Evolutionary conservation across 2,113 vertebrate genomes (phyloP), one percentile per base, ranked within the genome.

Genomic region (Blennius ocellaris): DNA sequence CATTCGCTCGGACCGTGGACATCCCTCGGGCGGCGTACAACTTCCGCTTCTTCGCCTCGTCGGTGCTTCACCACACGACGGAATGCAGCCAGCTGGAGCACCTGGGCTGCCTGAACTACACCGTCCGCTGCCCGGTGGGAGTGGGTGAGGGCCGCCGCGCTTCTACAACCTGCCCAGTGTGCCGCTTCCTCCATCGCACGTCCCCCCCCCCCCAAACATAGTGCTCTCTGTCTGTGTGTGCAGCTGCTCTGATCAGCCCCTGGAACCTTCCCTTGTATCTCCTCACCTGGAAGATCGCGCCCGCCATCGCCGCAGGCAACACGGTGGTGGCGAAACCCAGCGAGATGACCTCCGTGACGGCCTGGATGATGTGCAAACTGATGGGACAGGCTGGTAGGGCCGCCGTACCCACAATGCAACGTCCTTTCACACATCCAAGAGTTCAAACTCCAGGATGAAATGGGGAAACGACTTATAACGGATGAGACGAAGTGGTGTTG

Each of bases 251-350:
- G 71, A 98, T 99, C 87, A 97, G 96, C 65, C 98, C 97, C 59
- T 99, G 98, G 98, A 99, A 99, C 78, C 89, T 99, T 38, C 98
- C 98, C 0, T 90, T 99, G 0, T 98, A 98, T 80, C 90, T 99
- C 63, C 92, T 99, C 70, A 98, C 98, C 41, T 99, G 98, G 98
- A 99, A 99, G 91, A 95, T 99, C 5, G 98, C 97, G 1, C 98
- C 98, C 0, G 97, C 98, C 1, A 94, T 98, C 0, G 96, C 96
- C 7, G 86, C 90, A 2, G 98, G 98, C 60, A 99, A 99, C 83
- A 97, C 97, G 0, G 96, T 99, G 53, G 95, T 99, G 77, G 97
- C 97, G 64, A 99, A 99, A 75, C 97, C 98, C 65, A 99, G 98
- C 9, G 97, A 99, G 92, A 95, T 99, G 96, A 98, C 97, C 0